A percentile compares a stretch with the other conserved stretches of the same genome.
Evolutionary conservation across 2,797 vertebrate species (phyloP).

Genomic region (Acipenser transmontanus): DNA sequence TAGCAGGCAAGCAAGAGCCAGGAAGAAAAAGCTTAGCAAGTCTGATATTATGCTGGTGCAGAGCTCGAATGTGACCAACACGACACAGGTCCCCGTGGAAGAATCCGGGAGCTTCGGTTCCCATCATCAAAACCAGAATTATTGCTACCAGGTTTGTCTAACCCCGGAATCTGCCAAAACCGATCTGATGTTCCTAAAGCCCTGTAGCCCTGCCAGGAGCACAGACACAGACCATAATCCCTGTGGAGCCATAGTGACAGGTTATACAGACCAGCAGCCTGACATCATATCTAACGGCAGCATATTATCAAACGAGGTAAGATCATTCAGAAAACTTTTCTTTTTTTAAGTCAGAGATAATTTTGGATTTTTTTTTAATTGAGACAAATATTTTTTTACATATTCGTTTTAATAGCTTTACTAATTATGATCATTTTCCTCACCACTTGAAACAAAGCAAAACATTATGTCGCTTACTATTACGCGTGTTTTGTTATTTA

Average conservation of each 20-base stretch:
- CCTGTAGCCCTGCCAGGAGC: conserved; percentile 88
- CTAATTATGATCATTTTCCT: too few species aligned
- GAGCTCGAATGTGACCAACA: conserved; percentile 75
- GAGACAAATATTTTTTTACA: too few species aligned
- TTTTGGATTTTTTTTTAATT: too few species aligned
- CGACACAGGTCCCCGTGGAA: conserved; percentile 77
- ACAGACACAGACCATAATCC: conserved; percentile 88
- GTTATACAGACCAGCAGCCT: conserved; percentile 90
- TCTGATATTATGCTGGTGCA: conserved; percentile 98
- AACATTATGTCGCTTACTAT: too few species aligned
- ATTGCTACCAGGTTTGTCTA: conserved; percentile 98
- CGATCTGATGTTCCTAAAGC: conserved; percentile 96
- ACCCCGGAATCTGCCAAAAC: conserved; percentile 97
- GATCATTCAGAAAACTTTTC: conserved; percentile 30
- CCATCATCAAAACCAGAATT: conserved; percentile 90
- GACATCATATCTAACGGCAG: conserved; percentile 98
- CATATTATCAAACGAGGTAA: conserved; percentile 92
- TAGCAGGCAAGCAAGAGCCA: conserved; percentile 73
- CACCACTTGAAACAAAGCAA: too few species aligned
- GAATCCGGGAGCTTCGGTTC: conserved; percentile 80
- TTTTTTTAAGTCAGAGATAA: not conserved
- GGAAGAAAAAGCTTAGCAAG: conserved; percentile 93
- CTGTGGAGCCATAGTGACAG: conserved; percentile 86
- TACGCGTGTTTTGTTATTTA: too few species aligned
- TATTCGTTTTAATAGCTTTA: too few species aligned